Evolutionary conservation across 2,797 vertebrate genomes (phyloP), one percentile per base, ranked within the genome.

Genomic region (Eremophila alpestris): DNA sequence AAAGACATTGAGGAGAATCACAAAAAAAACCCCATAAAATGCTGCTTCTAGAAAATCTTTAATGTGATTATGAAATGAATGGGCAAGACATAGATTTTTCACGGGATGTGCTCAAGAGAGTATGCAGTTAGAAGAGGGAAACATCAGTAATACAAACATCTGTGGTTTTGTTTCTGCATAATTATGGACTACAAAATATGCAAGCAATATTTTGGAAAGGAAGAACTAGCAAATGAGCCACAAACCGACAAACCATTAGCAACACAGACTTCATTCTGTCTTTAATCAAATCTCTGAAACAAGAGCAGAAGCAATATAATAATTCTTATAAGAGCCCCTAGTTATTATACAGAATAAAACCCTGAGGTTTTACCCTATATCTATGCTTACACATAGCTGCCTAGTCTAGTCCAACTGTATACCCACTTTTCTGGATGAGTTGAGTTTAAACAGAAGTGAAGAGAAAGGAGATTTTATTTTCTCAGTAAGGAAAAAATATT

Each of bases 81-180:
- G 73, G 36, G 36, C 58, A 85, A 89, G 46, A 81, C 7, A 30
- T 8, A 19, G 43, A 56, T 86, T 90, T 88, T 95, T 88, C 77
- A 78, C 0, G 1, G 73, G 36, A 75, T 11, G 1, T 89, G 51
- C 75, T 91, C 73, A 76, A 79, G 9, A 83, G 41, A 78, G 7
- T 62, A 73, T 73, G 46, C 46, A 93, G 70, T 82, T 84, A 89
- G 89, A 90, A 93, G 45, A 89, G 41, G 67, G 56, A 93, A 96
- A 95, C 92, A 78, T 95, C 78, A 41, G 78, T 80, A 92, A 80
- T 55, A 94, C 22, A 94, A 95, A 92, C 52, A 94, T 95, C 60
- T 77, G 70, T 92, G 87, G 91, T 83, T 94, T 93, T 94, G 68
- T 94, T 89, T 88, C 87, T 90, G 85, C 70, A 88, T 87, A 89